Conservation (phyloP, 2,113 vertebrate genomes). For the Tachycineta bicolor region DNA sequence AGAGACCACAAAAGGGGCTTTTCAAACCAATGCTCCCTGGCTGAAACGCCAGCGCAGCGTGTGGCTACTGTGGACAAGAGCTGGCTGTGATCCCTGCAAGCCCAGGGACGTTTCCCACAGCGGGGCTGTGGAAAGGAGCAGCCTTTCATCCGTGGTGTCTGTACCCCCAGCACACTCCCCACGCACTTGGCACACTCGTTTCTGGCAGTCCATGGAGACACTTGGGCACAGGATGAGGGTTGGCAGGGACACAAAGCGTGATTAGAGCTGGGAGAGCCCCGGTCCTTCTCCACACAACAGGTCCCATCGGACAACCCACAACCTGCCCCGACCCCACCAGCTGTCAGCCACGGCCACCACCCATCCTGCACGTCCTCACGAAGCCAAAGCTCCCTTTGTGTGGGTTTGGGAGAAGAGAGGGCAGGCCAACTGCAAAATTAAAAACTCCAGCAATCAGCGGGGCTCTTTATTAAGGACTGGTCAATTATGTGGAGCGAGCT, state of each 20-base stretch:
- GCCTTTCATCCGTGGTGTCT: not conserved
- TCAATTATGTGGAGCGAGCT: accelerated
- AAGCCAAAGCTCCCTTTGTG: not conserved
- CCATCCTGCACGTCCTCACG: not conserved
- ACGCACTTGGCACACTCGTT: accelerated
- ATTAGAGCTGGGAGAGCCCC: not conserved
- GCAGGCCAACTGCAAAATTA: not conserved
- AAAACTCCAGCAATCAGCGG: not conserved
- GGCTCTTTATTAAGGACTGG: not conserved
- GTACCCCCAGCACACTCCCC: not conserved
- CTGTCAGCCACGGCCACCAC: not conserved
- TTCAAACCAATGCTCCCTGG: not conserved
- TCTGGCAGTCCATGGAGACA: not conserved
- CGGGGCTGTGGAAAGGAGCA: not conserved
- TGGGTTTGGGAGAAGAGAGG: not conserved
- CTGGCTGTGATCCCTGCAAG: not conserved
- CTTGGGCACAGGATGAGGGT: not conserved
- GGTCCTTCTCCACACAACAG: not conserved
- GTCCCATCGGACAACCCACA: not conserved
- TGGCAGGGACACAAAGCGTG: not conserved
- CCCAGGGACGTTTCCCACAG: not conserved
- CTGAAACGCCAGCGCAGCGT: accelerated
- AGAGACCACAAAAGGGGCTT: constrained; percentile 13
- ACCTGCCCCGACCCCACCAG: not conserved
- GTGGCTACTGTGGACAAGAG: not conserved